Percentiles rank a stretch among this genome's conserved stretches.
These are phyloP conservation scores for Strigamia transsilvanica DNA, from an alignment of 2,888 invertebrate genomes.

Conservation along the genomic window DNA sequence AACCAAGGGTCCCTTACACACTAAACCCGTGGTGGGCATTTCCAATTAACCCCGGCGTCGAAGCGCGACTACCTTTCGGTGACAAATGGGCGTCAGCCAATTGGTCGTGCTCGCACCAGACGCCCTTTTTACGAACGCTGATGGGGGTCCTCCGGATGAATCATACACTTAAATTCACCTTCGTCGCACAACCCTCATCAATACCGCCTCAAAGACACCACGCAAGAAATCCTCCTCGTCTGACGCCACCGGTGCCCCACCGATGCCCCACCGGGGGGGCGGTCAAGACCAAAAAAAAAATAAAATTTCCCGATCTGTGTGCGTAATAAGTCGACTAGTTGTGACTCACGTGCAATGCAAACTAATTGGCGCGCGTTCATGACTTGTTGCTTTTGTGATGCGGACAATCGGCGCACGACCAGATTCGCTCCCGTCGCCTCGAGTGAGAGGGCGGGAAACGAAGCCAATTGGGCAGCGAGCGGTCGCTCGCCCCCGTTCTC, in stretches of 20 bases:
- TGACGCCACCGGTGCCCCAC: too few relatives aligned
- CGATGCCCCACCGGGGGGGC: too few relatives aligned
- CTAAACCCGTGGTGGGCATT: background rate
- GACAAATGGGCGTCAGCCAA: slow-evolving; percentile 26
- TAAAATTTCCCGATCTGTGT: too few relatives aligned
- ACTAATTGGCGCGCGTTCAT: slow-evolving; percentile 26
- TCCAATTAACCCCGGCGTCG: slow-evolving; percentile 30
- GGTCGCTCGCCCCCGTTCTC: background rate
- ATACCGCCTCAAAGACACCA: background rate
- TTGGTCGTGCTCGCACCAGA: background rate
- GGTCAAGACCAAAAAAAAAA: background rate
- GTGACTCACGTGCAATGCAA: slow-evolving; percentile 5
- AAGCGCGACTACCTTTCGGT: slow-evolving; percentile 11
- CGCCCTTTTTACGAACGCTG: background rate
- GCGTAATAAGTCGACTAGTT: background rate
- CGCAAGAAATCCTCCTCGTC: background rate
- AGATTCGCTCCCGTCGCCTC: background rate
- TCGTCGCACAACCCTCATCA: background rate
- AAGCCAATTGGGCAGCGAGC: background rate
- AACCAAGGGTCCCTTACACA: background rate
- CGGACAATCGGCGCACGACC: slow-evolving; percentile 35
- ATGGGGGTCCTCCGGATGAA: background rate
- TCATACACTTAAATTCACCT: slow-evolving; percentile 15
- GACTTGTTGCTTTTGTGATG: slow-evolving; percentile 33
- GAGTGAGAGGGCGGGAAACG: slow-evolving; percentile 2